These are phyloP conservation scores for Phylloscopus trochilus DNA, from an alignment of 2,113 vertebrate genomes.

Conservation along the genomic window DNA sequence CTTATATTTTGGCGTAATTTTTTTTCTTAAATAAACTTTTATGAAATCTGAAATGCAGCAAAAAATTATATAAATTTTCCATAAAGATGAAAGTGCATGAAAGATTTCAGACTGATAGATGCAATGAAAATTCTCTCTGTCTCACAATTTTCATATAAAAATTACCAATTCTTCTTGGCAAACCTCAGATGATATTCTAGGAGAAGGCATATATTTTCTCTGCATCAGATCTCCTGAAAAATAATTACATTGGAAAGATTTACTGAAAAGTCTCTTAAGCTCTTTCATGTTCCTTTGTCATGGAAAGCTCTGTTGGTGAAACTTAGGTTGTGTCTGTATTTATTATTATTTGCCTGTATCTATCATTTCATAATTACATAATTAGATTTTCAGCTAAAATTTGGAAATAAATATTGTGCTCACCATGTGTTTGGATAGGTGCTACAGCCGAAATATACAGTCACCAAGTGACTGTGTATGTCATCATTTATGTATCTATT, in stretches of 20 bases:
- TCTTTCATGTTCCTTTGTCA: not conserved
- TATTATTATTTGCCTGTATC: not conserved
- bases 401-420: not conserved
- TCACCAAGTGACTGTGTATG: not conserved
- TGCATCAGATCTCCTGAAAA: not conserved
- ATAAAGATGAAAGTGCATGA: not conserved
- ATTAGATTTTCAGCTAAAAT: not conserved
- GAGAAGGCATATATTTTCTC: not conserved
- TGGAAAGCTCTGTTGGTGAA: not conserved
- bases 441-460: not conserved
- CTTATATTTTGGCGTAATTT: not conserved
- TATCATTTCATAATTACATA: not conserved
- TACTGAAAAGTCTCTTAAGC: not conserved
- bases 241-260: not conserved
- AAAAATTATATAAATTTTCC: not conserved
- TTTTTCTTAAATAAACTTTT: not conserved
- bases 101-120: not conserved
- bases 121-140: not conserved
- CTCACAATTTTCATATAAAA: not conserved
- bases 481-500: not conserved
- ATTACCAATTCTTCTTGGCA: not conserved
- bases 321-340: not conserved
- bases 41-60: not conserved
- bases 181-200: not conserved
- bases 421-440: not conserved